These are phyloP conservation scores for Acholoe squamosa DNA, from an alignment of 2,888 invertebrate genomes.

Conservation along the genomic window DNA sequence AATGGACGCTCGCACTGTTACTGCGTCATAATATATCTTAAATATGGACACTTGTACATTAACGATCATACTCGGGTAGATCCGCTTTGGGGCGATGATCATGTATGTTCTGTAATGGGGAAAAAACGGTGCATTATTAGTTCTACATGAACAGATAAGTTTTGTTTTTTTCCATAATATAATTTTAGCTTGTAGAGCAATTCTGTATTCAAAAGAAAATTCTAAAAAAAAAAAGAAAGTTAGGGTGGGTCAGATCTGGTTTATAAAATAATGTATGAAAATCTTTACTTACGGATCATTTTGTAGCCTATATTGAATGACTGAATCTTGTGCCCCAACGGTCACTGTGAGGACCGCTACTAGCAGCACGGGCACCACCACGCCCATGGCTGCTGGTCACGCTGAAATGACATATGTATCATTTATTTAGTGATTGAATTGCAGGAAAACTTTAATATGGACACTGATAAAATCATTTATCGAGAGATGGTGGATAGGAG, in stretches of 20 bases:
- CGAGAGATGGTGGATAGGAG: no score
- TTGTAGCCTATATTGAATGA: background rate
- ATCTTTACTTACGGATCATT: conserved; percentile 19
- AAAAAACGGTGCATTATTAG: no score
- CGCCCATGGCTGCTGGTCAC: background rate
- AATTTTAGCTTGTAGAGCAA: background rate
- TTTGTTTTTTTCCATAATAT: background rate
- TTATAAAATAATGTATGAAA: no score
- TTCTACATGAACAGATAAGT: background rate
- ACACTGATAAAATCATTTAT: no score
- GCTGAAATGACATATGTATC: no score
- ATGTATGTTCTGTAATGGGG: conserved; percentile 91
- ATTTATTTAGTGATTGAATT: no score
- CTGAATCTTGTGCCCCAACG: conserved; percentile 10
- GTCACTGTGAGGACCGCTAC: background rate
- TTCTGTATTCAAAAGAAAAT: background rate
- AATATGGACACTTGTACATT: conserved; percentile 93
- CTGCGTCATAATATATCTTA: conserved; percentile 88
- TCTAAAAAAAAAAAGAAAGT: no score
- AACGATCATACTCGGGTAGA: conserved; percentile 95
- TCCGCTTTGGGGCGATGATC: conserved; percentile 94
- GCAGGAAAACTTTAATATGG: no score
- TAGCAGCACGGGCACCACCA: background rate
- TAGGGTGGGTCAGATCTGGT: no score
- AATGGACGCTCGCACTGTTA: conserved; percentile 93